Evolutionary conservation across 1,140 invertebrate genomes (phyloP).

Genomic region (Trichoplusia ni): DNA sequence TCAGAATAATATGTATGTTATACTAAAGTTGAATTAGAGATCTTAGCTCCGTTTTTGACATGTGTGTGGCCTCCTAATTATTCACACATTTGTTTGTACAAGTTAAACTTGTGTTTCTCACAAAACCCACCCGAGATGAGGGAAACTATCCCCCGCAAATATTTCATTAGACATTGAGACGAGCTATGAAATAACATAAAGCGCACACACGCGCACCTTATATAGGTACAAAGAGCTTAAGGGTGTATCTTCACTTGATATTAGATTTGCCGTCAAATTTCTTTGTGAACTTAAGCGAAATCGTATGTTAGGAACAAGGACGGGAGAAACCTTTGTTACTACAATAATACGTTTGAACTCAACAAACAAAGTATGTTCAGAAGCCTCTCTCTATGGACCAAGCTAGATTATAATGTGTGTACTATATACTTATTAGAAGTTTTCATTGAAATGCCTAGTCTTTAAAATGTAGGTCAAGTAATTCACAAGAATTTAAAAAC

Average conservation of each 20-base stretch:
- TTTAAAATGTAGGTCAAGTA: too few relatives aligned
- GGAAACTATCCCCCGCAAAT: constrained; percentile 20
- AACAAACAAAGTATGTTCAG: constrained; percentile 35
- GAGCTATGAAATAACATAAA: constrained; percentile 20
- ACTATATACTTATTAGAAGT: neutral
- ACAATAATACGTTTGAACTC: constrained; percentile 40
- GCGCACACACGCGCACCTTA: constrained; percentile 4
- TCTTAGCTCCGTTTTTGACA: neutral
- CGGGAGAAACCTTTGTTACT: constrained; percentile 29
- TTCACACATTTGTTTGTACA: too few relatives aligned
- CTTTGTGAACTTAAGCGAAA: constrained; percentile 33
- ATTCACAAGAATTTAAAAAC: too few relatives aligned
- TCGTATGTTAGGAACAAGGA: constrained; percentile 9
- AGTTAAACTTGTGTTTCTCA: neutral
- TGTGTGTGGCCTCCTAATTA: neutral
- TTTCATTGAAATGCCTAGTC: too few relatives aligned
- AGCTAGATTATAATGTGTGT: too few relatives aligned
- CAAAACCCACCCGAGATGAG: constrained; percentile 1
- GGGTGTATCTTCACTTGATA: constrained; percentile 13
- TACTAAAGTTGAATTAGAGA: too few relatives aligned
- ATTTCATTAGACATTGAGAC: constrained; percentile 29
- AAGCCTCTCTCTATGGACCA: neutral
- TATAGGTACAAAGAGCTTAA: constrained; percentile 29
- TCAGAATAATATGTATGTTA: too few relatives aligned
- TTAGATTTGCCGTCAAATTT: constrained; percentile 43